phyloP scores from a whole-genome alignment of 2,888 invertebrate species.

The Halocaridina rubra region DNA sequence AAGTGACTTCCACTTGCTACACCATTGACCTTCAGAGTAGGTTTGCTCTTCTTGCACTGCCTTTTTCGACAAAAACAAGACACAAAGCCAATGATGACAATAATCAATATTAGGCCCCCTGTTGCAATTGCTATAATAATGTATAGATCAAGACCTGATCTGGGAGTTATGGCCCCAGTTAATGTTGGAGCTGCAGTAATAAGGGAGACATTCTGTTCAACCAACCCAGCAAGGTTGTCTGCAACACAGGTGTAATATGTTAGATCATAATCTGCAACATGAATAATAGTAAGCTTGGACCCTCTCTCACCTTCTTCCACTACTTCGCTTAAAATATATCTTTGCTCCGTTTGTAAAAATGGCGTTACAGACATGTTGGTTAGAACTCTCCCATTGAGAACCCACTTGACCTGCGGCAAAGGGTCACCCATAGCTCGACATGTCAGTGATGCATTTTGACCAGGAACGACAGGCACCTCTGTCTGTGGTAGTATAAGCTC shows the following conservation, averaged over 20 bases:
- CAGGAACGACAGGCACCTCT: slow-evolving; percentile 58
- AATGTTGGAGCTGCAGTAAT: slow-evolving; percentile 67
- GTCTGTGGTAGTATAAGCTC: slow-evolving; percentile 71
- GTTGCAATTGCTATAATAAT: slow-evolving; percentile 44
- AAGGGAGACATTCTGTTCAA: slow-evolving; percentile 80
- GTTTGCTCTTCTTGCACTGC: slow-evolving; percentile 69
- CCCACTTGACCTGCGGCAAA: slow-evolving; percentile 78
- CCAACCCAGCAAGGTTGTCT: slow-evolving; percentile 81
- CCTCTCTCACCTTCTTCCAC: slow-evolving; percentile 72
- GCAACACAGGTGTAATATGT: slow-evolving; percentile 88
- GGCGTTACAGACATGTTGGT: slow-evolving; percentile 63
- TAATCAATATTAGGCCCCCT: slow-evolving; percentile 32
- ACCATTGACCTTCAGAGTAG: slow-evolving; percentile 73
- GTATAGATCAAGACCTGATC: slow-evolving; percentile 20
- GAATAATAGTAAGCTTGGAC: slow-evolving; percentile 85
- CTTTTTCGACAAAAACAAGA: slow-evolving; percentile 71
- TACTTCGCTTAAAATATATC: slow-evolving; percentile 56
- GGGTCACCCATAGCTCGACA: slow-evolving; percentile 74
- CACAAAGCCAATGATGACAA: slow-evolving; percentile 71
- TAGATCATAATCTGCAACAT: slow-evolving; percentile 83
- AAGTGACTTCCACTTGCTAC: slow-evolving; percentile 35
- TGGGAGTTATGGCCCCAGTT: slow-evolving; percentile 22
- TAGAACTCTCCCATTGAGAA: slow-evolving; percentile 63
- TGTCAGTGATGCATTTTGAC: slow-evolving; percentile 55
- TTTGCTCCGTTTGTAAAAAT: slow-evolving; percentile 51